Percentiles rank a stretch among this genome's conserved stretches.
phyloP scores from a whole-genome alignment of 2,888 invertebrate species.

The Dicycla oo region DNA sequence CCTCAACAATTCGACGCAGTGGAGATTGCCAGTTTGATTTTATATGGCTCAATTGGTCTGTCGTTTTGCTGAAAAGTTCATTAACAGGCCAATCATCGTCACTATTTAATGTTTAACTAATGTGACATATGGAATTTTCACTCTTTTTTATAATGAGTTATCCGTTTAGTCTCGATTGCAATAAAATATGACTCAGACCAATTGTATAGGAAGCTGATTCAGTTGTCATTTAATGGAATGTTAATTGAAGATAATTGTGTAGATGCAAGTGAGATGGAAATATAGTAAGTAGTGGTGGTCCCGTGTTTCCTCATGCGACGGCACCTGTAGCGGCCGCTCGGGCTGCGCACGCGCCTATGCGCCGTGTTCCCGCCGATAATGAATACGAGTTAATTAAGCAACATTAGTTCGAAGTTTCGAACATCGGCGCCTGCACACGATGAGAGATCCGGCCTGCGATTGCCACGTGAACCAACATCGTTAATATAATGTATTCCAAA shows the following conservation, averaged over 20 bases:
- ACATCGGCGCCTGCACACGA: conserved; percentile 88
- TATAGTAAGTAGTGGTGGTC: conserved; percentile 50
- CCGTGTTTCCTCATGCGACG: conserved; percentile 65
- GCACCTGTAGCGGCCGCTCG: conserved; percentile 73
- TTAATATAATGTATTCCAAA: conserved; percentile 71
- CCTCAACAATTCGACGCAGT: too few relatives aligned
- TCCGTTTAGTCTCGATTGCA: neutral
- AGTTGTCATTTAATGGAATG: conserved; percentile 9
- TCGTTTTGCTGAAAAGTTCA: conserved; percentile 9
- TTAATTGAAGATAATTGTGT: conserved; percentile 61
- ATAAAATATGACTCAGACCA: conserved; percentile 4
- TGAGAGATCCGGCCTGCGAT: conserved; percentile 81
- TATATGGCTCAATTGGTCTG: neutral
- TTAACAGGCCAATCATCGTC: neutral
- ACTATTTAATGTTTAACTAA: conserved; percentile 2
- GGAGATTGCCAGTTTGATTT: neutral
- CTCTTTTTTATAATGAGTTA: conserved; percentile 2
- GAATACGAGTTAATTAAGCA: conserved; percentile 90
- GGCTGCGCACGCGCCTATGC: conserved; percentile 76
- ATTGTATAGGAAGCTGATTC: neutral
- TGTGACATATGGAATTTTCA: neutral
- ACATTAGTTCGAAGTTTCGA: conserved; percentile 86
- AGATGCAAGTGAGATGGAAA: conserved; percentile 64
- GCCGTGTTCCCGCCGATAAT: conserved; percentile 81
- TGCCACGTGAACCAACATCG: conserved; percentile 76